Percentiles rank a stretch among this genome's conserved stretches.
Conservation (phyloP, 2,888 invertebrate genomes). For the Myopa tessellatipennis region DNA sequence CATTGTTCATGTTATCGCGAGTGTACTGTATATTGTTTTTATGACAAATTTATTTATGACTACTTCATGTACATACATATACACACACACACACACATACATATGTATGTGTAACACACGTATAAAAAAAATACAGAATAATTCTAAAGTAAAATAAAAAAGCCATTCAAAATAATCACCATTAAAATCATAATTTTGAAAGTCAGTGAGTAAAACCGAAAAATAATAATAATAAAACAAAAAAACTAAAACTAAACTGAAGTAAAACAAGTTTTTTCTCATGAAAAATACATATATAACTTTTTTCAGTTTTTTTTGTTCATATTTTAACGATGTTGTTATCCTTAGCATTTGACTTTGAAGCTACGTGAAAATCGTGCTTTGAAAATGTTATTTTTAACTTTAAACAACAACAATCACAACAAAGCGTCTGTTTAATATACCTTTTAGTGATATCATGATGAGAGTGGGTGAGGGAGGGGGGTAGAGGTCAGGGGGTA, state of each 20-base stretch:
- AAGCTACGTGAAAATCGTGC: neutral
- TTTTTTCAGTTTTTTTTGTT: neutral
- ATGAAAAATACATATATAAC: neutral
- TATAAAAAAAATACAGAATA: neutral
- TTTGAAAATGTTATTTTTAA: conserved; percentile 7
- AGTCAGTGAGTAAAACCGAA: neutral
- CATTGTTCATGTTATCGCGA: no score
- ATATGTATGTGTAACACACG: neutral
- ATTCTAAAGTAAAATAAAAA: neutral
- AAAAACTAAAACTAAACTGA: neutral
- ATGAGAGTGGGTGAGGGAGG: neutral
- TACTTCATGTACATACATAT: no score
- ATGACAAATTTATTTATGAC: no score
- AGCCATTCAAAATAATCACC: neutral
- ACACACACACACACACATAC: no score
- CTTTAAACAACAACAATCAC: neutral
- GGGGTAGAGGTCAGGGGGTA: neutral
- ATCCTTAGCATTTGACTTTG: conserved; percentile 20
- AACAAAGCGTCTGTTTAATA: neutral
- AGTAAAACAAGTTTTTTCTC: neutral
- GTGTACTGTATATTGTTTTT: no score
- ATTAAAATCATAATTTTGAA: neutral
- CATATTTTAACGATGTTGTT: conserved; percentile 22
- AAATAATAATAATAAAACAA: neutral
- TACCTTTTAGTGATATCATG: neutral